A percentile compares a stretch with the other conserved stretches of the same genome.
Evolutionary conservation across 2,888 invertebrate genomes (phyloP).

Genomic region (Polia nebulosa): DNA sequence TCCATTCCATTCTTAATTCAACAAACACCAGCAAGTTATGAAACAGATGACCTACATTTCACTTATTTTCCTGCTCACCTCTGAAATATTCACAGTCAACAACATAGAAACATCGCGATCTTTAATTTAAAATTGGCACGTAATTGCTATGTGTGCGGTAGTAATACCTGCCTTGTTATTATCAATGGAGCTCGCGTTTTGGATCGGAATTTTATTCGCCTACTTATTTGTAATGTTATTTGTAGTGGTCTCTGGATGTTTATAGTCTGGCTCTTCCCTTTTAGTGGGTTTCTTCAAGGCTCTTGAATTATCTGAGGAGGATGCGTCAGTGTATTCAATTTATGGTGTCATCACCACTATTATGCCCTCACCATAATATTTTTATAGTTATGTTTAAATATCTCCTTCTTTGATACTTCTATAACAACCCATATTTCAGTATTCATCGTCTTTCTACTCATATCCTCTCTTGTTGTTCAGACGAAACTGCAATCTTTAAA

Average conservation of each 20-base stretch:
- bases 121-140: constrained; percentile 54
- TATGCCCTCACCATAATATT: no score
- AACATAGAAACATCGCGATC: constrained; percentile 3
- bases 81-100: constrained; percentile 15
- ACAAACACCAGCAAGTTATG: neutral
- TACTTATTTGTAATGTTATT: constrained; percentile 37
- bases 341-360: no score
- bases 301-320: neutral
- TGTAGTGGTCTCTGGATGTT: constrained; percentile 33
- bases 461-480: neutral
- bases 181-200: constrained; percentile 49
- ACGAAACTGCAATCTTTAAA: no score
- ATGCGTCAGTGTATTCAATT: no score
- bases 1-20: neutral
- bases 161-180: constrained; percentile 36
- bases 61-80: neutral
- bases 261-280: neutral
- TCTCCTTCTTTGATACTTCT: no score
- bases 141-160: constrained; percentile 52
- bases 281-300: neutral
- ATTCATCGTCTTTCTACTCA: no score
- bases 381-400: no score
- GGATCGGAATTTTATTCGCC: constrained; percentile 52
- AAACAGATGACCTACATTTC: constrained; percentile 18
- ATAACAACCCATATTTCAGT: no score